phyloP scores from a whole-genome alignment of 2,113 vertebrate genomes.

The Onychostoma macrolepis region DNA sequence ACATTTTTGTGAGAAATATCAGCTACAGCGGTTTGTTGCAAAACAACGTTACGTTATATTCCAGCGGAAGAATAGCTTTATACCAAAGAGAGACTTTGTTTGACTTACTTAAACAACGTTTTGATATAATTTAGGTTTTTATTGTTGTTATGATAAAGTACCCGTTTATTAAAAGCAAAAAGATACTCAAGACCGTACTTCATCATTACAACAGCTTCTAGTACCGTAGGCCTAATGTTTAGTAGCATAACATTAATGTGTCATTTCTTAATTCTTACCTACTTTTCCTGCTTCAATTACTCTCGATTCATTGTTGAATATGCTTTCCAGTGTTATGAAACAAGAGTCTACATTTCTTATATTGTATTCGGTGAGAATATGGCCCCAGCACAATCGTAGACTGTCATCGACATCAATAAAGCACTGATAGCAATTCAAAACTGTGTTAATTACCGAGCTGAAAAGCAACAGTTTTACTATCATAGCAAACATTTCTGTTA shows the following conservation, averaged over 20 bases:
- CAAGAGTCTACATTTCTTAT: slow-evolving; percentile 66
- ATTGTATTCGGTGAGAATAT: slow-evolving; percentile 53
- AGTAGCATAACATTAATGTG: not conserved
- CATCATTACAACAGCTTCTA: not conserved
- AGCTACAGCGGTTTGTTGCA: not conserved
- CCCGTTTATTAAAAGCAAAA: not conserved
- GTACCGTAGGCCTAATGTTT: not conserved
- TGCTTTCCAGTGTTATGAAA: slow-evolving; percentile 60
- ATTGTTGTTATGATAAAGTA: not conserved
- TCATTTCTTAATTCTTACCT: slow-evolving; percentile 60
- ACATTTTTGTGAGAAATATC: not conserved
- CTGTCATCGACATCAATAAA: slow-evolving; percentile 57
- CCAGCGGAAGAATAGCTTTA: not conserved
- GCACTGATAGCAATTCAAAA: slow-evolving; percentile 68
- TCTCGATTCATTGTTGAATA: slow-evolving; percentile 65
- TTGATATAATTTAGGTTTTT: not conserved
- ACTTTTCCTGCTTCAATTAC: slow-evolving; percentile 72
- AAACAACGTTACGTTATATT: not conserved
- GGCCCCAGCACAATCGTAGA: slow-evolving; percentile 63
- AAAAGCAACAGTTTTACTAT: slow-evolving; percentile 53
- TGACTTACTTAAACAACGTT: not conserved
- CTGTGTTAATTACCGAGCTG: slow-evolving; percentile 45
- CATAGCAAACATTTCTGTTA: slow-evolving; percentile 54
- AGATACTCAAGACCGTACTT: not conserved
- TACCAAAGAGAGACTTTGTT: too few species aligned